Conservation (phyloP, 1,140 invertebrate genomes). For the Drosophila pseudoobscura region DNA sequence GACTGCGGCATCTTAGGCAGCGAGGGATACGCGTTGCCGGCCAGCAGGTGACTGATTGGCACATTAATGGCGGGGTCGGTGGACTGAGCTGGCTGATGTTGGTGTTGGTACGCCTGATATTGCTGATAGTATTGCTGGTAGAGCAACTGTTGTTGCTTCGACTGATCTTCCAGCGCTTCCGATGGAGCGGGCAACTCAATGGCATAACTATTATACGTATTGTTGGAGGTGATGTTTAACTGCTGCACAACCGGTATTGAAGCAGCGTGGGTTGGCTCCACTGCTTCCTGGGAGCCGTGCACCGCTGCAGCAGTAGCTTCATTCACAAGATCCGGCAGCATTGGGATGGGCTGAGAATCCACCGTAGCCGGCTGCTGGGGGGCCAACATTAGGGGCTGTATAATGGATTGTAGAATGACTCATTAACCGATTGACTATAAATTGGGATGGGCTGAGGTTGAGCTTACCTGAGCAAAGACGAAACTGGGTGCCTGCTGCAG, state of each 20-base stretch:
- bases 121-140: conserved; percentile 47
- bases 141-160: conserved; percentile 31
- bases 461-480: conserved; percentile 62
- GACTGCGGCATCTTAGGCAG: conserved; percentile 68
- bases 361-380: conserved; percentile 24
- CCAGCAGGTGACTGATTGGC: conserved; percentile 69
- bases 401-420: not conserved
- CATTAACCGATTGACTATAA: not conserved
- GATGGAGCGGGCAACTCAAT: conserved; percentile 59
- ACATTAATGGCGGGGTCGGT: conserved; percentile 51
- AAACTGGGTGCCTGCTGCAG: conserved; percentile 78
- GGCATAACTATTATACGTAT: conserved; percentile 53
- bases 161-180: conserved; percentile 29
- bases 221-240: conserved; percentile 38
- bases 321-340: conserved; percentile 65
- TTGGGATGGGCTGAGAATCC: conserved; percentile 18
- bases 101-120: conserved; percentile 9
- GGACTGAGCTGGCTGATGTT: conserved; percentile 7
- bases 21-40: conserved; percentile 71
- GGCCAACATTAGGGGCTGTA: conserved; percentile 52
- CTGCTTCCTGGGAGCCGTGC: conserved; percentile 11
- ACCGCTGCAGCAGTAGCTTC: conserved; percentile 53
- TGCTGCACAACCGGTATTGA: conserved; percentile 14
- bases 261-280: not conserved
- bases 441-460: not conserved